A percentile compares a stretch with the other conserved stretches of the same genome.
Evolutionary conservation across 2,888 invertebrate genomes (phyloP).

Genomic region (Liposcelis brunnea): DNA sequence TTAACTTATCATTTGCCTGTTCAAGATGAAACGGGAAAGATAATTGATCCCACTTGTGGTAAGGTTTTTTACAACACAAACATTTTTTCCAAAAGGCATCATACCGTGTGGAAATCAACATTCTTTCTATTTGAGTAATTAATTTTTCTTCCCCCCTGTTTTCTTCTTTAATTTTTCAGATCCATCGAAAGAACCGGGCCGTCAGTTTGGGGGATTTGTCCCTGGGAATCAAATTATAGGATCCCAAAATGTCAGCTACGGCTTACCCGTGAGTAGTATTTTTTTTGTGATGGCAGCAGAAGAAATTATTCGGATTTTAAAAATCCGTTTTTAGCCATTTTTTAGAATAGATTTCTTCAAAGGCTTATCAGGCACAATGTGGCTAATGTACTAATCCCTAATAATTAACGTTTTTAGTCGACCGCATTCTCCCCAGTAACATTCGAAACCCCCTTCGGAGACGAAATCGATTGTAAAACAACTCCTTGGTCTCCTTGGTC

Average conservation of each 20-base stretch:
- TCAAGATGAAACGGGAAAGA: neutral
- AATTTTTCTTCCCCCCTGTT: neutral
- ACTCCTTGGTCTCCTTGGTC: constrained; percentile 69
- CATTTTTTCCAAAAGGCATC: too few relatives aligned
- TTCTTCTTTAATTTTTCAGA: neutral
- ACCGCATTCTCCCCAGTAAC: constrained; percentile 12
- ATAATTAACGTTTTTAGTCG: neutral
- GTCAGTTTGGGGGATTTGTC: neutral
- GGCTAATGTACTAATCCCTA: too few relatives aligned
- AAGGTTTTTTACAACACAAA: neutral
- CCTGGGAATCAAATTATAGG: too few relatives aligned
- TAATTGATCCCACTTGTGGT: neutral
- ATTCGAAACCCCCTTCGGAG: constrained; percentile 8
- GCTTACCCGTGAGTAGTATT: too few relatives aligned
- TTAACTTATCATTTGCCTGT: constrained; percentile 5
- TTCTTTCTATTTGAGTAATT: too few relatives aligned
- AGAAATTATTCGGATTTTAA: too few relatives aligned
- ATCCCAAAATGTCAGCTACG: too few relatives aligned
- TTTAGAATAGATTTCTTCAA: too few relatives aligned
- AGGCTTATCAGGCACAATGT: too few relatives aligned
- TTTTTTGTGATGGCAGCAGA: too few relatives aligned
- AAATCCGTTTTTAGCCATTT: too few relatives aligned
- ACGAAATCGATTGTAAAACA: constrained; percentile 39
- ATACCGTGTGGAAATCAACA: too few relatives aligned
- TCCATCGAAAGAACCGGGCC: neutral